Base-by-base conservation (phyloP, 2,888 invertebrate species). In the Bembecia ichneumoniformis region DNA sequence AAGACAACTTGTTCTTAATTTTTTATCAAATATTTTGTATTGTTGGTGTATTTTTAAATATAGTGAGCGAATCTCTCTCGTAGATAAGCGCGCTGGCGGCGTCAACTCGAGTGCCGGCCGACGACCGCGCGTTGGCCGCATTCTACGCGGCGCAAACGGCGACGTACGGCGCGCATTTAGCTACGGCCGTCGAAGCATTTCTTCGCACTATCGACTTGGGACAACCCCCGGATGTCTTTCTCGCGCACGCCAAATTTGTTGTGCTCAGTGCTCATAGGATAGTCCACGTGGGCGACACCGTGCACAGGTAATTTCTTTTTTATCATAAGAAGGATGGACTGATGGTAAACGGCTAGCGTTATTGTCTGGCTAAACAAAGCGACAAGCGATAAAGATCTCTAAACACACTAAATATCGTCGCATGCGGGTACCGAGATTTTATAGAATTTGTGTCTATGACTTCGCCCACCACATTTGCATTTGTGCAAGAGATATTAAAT, bases 241-340 rank as follows among this genome's bases (percentile, higher is more conserved):
- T 98, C 48, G 96, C 96, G 11, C 95, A 97, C 73, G 95, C 96
- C 49, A 98, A 98, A 77, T 96, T 96, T 77, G 96, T 98, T 9
- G 95, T 98, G 35, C 89, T 98, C 47, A 95, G 95, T 72, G 97
- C 97, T 20, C 97, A 98, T 71, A 93, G 97, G 74, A 89, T 98
- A 67, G 96, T 98, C 15, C 94, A 96, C 71, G 97, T 97, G 54
- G 97, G 97, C 48, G 98, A 98, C 82, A 96, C 95, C 47, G 94
- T 98, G 28, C 93, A 96, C 74, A 80, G 83, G 84, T 84, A 54
- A 53, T 51, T 50, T 10, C 4, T 4, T 46, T 46, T 45, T 46
- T 20, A 5, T 17, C 2, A 17, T 20, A 20, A 4, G 5, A 5
- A 4, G 20, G 20, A 17, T 17, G 2, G 4, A 17, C 17, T 17